Conservation (phyloP, 1,140 invertebrate species). For the Bombus confusus region DNA sequence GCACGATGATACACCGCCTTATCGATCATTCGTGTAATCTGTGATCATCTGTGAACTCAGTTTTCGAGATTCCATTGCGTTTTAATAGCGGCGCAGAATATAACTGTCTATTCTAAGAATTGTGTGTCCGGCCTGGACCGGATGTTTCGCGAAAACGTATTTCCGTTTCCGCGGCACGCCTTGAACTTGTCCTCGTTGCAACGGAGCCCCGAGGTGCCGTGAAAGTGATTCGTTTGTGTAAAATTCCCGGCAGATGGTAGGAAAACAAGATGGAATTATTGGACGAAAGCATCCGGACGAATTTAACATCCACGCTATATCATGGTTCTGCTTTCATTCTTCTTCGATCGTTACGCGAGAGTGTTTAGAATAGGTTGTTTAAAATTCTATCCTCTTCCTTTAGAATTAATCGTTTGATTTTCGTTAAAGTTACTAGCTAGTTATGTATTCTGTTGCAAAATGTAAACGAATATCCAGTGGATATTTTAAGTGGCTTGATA, state of each 20-base stretch:
- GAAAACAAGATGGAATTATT: neutral
- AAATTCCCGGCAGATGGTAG: neutral
- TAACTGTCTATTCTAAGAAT: neutral
- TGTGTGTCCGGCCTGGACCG: too few species aligned
- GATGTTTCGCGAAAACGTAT: neutral
- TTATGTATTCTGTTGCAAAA: too few species aligned
- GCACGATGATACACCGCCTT: neutral
- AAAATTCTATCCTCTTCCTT: too few species aligned
- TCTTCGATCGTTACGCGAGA: too few species aligned
- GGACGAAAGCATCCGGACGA: neutral
- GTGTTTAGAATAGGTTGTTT: too few species aligned
- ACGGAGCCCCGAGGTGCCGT: neutral
- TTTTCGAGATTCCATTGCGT: neutral
- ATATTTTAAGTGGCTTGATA: too few species aligned
- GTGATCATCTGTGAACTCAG: neutral
- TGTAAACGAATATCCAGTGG: too few species aligned
- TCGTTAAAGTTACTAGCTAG: too few species aligned
- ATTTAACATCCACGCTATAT: too few species aligned
- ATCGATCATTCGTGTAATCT: neutral
- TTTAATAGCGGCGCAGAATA: neutral
- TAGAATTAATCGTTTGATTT: too few species aligned
- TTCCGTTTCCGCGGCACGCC: slow-evolving; percentile 55
- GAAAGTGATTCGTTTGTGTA: neutral
- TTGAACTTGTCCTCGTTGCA: slow-evolving; percentile 60
- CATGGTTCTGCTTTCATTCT: neutral